Percentiles rank a stretch among this genome's conserved stretches.
Conservation (phyloP, 2,797 vertebrate species). For the Phoeniculus purpureus region DNA sequence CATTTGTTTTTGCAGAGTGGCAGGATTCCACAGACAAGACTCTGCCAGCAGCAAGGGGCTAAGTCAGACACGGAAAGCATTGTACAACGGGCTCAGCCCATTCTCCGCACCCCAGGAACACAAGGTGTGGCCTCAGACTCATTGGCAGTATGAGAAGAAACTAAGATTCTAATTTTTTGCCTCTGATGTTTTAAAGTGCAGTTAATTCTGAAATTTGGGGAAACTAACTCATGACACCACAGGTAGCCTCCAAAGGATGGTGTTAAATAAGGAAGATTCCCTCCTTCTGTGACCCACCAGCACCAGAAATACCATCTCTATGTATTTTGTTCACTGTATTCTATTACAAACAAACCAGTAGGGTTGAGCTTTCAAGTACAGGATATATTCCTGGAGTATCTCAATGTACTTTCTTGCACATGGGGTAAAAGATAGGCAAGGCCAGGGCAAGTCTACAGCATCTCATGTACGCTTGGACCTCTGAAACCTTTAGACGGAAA, state of each 20-base stretch:
- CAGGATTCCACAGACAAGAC: background rate
- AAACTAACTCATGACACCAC: background rate
- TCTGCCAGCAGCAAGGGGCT: background rate
- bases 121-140: background rate
- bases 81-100: fast-evolving
- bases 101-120: fast-evolving
- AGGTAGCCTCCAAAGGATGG: background rate
- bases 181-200: background rate
- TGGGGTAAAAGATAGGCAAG: slow-evolving; percentile 30
- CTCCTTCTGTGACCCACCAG: background rate
- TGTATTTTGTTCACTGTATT: slow-evolving; percentile 25
- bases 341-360: slow-evolving; percentile 37
- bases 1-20: background rate
- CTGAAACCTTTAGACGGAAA: background rate
- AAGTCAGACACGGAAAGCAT: fast-evolving
- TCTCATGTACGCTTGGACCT: background rate
- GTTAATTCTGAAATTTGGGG: background rate
- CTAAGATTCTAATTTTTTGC: background rate
- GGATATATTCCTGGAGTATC: slow-evolving; percentile 25
- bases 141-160: background rate
- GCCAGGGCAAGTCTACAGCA: background rate
- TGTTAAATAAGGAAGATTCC: background rate
- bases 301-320: background rate
- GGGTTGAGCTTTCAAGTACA: background rate
- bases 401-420: slow-evolving; percentile 39